A percentile compares a stretch with the other conserved stretches of the same genome.
phyloP scores from a whole-genome alignment of 1,140 invertebrate genomes.

The Trichoplusia ni region DNA sequence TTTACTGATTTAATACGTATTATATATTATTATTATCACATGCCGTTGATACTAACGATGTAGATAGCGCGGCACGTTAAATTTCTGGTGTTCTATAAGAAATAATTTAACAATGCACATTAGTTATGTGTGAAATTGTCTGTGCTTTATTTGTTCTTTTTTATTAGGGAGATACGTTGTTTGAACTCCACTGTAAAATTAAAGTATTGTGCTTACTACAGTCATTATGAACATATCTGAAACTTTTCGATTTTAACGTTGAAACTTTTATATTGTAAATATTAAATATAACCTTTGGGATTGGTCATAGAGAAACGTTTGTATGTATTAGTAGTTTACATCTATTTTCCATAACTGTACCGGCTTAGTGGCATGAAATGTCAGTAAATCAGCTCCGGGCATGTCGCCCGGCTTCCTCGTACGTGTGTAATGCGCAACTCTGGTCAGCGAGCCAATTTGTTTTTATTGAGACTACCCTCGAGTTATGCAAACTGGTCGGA shows the following conservation, averaged over 20 bases:
- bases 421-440: conserved; percentile 75
- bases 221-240: too few species aligned
- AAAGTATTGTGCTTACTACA: too few species aligned
- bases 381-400: conserved; percentile 67
- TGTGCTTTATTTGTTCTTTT: too few species aligned
- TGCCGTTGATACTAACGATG: conserved; percentile 27
- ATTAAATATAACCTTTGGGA: conserved; percentile 2
- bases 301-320: background rate
- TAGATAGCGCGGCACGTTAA: conserved; percentile 23
- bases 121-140: too few species aligned
- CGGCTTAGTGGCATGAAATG: conserved; percentile 49
- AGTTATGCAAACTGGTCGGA: conserved; percentile 77
- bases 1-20: conserved; percentile 36
- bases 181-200: too few species aligned
- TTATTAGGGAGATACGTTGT: too few species aligned
- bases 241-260: too few species aligned
- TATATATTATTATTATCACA: too few species aligned
- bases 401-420: conserved; percentile 73
- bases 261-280: too few species aligned
- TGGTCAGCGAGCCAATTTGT: conserved; percentile 76
- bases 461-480: conserved; percentile 79
- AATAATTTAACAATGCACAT: too few species aligned
- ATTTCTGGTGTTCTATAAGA: background rate
- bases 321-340: conserved; percentile 35
- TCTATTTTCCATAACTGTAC: conserved; percentile 43